Conservation (phyloP, 2,113 vertebrate genomes). For the Sinocyclocheilus maitianheensis region DNA sequence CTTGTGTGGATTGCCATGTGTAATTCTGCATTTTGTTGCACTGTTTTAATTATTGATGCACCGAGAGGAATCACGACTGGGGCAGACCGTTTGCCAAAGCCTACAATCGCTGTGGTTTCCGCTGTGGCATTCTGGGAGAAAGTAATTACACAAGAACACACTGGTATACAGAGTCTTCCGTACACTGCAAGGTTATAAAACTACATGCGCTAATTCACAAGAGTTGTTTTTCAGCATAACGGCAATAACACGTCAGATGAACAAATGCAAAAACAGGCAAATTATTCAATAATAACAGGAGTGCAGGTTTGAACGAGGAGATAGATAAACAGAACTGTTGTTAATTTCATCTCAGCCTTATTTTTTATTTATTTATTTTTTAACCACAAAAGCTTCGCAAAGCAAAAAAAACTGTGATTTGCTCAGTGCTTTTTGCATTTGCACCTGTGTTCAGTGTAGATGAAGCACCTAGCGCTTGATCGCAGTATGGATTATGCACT, state of each 20-base stretch:
- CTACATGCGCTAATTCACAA: slow-evolving; percentile 1
- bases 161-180: slow-evolving; percentile 35
- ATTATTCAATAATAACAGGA: neutral
- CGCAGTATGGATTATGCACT: slow-evolving; percentile 64
- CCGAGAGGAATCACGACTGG: slow-evolving; percentile 30
- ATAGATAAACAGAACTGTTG: slow-evolving; percentile 37
- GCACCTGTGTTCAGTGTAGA: slow-evolving; percentile 29
- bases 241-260: neutral
- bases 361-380: neutral
- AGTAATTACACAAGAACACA: slow-evolving; percentile 55
- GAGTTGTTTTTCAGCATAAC: neutral
- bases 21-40: slow-evolving; percentile 48
- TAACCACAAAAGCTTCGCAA: neutral
- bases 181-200: slow-evolving; percentile 1
- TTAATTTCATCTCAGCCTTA: slow-evolving; percentile 5
- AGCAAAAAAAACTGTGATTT: neutral
- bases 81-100: slow-evolving; percentile 40
- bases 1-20: slow-evolving; percentile 35
- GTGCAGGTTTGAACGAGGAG: slow-evolving; percentile 8
- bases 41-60: slow-evolving; percentile 53
- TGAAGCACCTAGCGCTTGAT: slow-evolving; percentile 60
- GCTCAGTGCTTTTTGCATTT: slow-evolving; percentile 48
- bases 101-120: slow-evolving; percentile 48
- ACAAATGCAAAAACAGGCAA: slow-evolving; percentile 3
- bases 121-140: slow-evolving; percentile 44